phyloP scores from a whole-genome alignment of 2,888 invertebrate genomes.

The Drosophila mettleri region DNA sequence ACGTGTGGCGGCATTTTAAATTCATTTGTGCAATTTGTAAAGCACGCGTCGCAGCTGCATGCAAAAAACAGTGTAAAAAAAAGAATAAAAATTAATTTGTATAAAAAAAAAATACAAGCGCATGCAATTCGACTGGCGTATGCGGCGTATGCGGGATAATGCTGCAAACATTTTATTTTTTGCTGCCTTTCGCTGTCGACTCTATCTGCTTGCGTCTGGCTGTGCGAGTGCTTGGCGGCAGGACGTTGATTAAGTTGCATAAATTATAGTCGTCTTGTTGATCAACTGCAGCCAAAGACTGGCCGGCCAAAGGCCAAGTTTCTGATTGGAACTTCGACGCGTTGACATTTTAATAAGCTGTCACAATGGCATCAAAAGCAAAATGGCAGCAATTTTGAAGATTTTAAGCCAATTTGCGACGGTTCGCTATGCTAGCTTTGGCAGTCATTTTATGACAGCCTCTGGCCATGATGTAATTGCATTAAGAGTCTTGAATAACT shows the following conservation, averaged over 20 bases:
- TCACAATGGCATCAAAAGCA: conserved; percentile 48
- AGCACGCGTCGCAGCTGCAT: conserved; percentile 8
- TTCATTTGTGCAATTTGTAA: conserved; percentile 49
- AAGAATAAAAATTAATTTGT: conserved; percentile 28
- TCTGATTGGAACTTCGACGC: conserved; percentile 18
- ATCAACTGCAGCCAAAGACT: conserved; percentile 46
- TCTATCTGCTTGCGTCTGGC: background rate
- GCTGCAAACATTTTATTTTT: conserved; percentile 15
- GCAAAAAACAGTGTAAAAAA: background rate
- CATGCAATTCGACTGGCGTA: conserved; percentile 20
- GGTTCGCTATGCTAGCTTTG: background rate
- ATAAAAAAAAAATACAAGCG: conserved; percentile 33
- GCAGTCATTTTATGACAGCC: background rate
- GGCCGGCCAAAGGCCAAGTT: conserved; percentile 9
- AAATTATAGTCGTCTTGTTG: conserved; percentile 63
- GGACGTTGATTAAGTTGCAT: conserved; percentile 67
- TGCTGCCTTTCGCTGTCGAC: conserved; percentile 6
- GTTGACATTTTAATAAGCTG: conserved; percentile 72
- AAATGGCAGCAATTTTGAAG: conserved; percentile 13
- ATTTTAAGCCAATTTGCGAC: conserved; percentile 38
- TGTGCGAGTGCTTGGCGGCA: background rate
- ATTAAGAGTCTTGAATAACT: background rate
- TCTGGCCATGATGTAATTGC: background rate
- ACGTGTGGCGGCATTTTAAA: conserved; percentile 43
- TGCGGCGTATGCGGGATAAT: conserved; percentile 62